phyloP scores from a whole-genome alignment of 2,888 invertebrate species.

The Cantharis nigra region DNA sequence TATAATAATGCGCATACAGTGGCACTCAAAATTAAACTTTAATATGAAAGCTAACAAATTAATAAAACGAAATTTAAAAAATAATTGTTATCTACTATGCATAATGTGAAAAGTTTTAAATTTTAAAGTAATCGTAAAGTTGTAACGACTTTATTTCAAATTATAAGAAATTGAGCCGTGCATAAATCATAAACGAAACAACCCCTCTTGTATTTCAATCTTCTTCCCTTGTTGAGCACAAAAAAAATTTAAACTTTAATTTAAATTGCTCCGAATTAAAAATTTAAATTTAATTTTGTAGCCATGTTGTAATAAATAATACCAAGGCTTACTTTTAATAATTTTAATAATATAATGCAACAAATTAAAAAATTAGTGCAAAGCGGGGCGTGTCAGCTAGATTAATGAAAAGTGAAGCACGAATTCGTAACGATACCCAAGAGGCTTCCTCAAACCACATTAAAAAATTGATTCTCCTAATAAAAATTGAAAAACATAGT shows the following conservation, averaged over 20 bases:
- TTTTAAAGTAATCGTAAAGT: not conserved
- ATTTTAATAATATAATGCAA: too few species aligned
- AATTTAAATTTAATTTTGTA: too few species aligned
- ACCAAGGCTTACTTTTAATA: too few species aligned
- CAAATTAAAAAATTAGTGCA: too few species aligned
- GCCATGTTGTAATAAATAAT: too few species aligned
- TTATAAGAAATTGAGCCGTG: not conserved
- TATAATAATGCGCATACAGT: not conserved
- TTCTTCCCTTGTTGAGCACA: not conserved
- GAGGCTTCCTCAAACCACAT: too few species aligned
- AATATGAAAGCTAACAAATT: not conserved
- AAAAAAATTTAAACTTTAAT: not conserved
- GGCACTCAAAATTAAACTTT: not conserved
- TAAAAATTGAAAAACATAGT: too few species aligned
- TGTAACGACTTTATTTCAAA: not conserved
- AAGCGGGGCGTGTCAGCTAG: too few species aligned
- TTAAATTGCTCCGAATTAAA: not conserved
- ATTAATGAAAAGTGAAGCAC: too few species aligned
- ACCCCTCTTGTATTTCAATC: not conserved
- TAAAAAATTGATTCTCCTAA: too few species aligned
- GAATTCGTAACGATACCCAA: too few species aligned
- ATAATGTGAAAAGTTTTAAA: not conserved
- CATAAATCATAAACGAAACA: not conserved
- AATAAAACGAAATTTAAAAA: not conserved
- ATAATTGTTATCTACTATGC: not conserved